Evolutionary conservation across 2,888 invertebrate genomes (phyloP), one percentile per base, ranked within the genome.

Genomic region (Mesorhabditis belari): DNA sequence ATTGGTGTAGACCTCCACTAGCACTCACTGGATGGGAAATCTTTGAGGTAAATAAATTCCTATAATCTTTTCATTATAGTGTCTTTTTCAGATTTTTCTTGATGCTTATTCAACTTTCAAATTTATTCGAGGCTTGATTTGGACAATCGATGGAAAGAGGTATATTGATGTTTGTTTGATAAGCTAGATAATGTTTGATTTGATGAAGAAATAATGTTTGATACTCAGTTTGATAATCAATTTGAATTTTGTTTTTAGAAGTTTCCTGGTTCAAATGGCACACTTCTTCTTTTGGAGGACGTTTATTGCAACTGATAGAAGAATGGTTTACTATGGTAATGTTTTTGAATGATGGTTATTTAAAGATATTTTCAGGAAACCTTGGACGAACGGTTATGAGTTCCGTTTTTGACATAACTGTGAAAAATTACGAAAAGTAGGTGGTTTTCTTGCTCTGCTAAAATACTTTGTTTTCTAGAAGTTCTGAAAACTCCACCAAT

Each of bases 71-170:
- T 12, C 12, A 51, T 12, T 12, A n/a, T 19, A 51, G 23, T 19
- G 21, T 51, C 21, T n/a, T n/a, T 19, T 23, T 21, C 51, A 70
- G 51, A 63, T 68, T 12, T n/a, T 62, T 2, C 26, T 67, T 4
- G 70, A 70, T 28, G 6, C 61, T 5, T 69, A 62, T 54, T 64
- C 66, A 9, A 71, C 71, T 0, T 69, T 53, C 53, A 67, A 62
- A 49, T 65, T 67, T 49, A 23, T 64, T 23, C 28, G 58, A 35
- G 67, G 67, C 5, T 54, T 64, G 9, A 23, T 64, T 19, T 51
- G 49, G 51, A 62, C 56, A 4, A 35, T 60, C 25, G 59, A 62
- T 50, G 67, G 67, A 17, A 49, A 53, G 52, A 62, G 66, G 66
- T 64, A 5, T 25, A 27, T 25, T 9, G 19, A 53, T 24, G n/a